Evolutionary conservation across 92 coral and sea anemone species (phyloP).

Genomic region (Heliopora coerulea): DNA sequence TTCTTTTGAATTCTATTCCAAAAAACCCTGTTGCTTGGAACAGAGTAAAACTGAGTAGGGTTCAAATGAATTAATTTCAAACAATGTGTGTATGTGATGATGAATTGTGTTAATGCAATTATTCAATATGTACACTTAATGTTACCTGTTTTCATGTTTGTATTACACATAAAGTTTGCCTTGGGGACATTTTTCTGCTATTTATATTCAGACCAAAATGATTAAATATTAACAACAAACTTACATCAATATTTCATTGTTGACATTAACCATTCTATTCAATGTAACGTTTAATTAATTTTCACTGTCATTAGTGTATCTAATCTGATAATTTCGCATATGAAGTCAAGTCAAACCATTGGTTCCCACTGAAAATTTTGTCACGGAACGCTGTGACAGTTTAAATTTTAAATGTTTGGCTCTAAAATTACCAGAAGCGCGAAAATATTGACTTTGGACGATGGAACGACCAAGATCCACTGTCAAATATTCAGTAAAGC

Average conservation of each 20-base stretch:
- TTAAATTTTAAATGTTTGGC: background rate
- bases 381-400: background rate
- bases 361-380: background rate
- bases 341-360: constrained; percentile 3
- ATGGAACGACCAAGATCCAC: background rate
- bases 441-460: background rate
- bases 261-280: background rate
- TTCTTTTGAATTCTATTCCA: too few relatives aligned
- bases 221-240: constrained; percentile 28
- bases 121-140: background rate
- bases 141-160: too few relatives aligned
- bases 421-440: too few relatives aligned
- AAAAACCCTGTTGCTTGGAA: too few relatives aligned
- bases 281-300: constrained; percentile 14
- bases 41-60: too few relatives aligned
- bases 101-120: too few relatives aligned
- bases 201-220: constrained; percentile 31
- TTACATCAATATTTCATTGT: constrained; percentile 12
- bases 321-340: background rate
- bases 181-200: background rate
- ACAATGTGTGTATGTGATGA: too few relatives aligned
- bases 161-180: too few relatives aligned
- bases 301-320: constrained; percentile 5
- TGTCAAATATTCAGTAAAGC: background rate
- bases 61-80: too few relatives aligned